A percentile compares a stretch with the other conserved stretches of the same genome.
Evolutionary conservation across 2,797 vertebrate species (phyloP).

Genomic region (Cynodonichthys magdalenae): DNA sequence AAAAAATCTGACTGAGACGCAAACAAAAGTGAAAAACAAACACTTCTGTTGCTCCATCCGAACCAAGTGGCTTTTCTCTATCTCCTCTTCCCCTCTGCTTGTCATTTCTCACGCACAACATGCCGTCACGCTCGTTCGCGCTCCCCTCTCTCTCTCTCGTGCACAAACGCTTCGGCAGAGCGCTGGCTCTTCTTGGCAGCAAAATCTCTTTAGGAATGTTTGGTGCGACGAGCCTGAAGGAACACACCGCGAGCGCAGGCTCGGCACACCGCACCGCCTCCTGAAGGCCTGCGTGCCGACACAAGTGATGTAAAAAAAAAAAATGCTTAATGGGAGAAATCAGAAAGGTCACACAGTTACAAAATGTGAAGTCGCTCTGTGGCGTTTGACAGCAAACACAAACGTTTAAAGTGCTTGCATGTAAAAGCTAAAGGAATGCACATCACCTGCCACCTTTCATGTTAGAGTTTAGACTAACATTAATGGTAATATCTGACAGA

Average conservation of each 20-base stretch:
- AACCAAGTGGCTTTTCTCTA: conserved; percentile 43
- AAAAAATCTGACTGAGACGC: conserved; percentile 40
- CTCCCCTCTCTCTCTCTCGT: conserved; percentile 8
- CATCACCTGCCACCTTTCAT: too few species aligned
- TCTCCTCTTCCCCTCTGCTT: conserved; percentile 6
- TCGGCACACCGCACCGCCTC: conserved; percentile 35
- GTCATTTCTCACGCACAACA: conserved; percentile 36
- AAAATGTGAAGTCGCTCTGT: conserved; percentile 29
- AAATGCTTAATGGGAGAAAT: conserved; percentile 25
- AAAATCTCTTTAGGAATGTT: conserved; percentile 50
- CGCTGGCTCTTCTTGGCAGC: conserved; percentile 41
- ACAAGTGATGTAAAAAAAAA: conserved; percentile 34
- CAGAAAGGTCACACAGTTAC: conserved; percentile 20
- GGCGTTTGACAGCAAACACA: conserved; percentile 12
- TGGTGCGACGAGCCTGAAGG: conserved; percentile 43
- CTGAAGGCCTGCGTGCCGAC: conserved; percentile 30
- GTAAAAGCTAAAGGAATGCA: background rate
- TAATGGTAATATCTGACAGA: too few species aligned
- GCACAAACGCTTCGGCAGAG: conserved; percentile 21
- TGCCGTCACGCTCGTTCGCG: conserved; percentile 14
- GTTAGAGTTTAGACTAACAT: too few species aligned
- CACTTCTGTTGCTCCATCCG: conserved; percentile 51
- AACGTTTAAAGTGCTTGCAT: background rate
- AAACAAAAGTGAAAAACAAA: conserved; percentile 54
- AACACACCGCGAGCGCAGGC: conserved; percentile 36